Conservation (phyloP, 2,113 vertebrate genomes). For the Notothenia rossii region DNA sequence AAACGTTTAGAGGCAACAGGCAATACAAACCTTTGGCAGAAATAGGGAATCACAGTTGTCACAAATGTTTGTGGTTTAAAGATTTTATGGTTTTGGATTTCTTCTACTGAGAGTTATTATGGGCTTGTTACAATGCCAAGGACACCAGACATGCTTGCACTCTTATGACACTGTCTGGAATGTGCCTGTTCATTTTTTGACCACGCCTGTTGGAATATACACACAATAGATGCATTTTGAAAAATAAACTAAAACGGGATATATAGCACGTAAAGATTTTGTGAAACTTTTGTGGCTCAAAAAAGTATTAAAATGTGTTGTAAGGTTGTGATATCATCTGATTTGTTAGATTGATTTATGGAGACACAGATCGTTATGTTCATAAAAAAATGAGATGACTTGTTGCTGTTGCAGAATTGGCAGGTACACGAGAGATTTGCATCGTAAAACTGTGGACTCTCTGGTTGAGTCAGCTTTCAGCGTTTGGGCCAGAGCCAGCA, state of each 20-base stretch:
- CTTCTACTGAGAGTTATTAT: conserved; percentile 35
- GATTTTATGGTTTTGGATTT: conserved; percentile 44
- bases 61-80: conserved; percentile 36
- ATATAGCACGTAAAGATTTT: too few relatives aligned
- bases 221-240: conserved; percentile 24
- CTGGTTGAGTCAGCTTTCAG: conserved; percentile 79
- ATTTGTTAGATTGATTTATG: neutral
- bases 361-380: neutral
- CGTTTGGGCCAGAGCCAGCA: conserved; percentile 79
- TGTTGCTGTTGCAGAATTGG: conserved; percentile 74
- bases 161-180: conserved; percentile 48
- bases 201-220: conserved; percentile 4
- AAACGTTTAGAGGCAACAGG: conserved; percentile 16
- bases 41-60: conserved; percentile 24
- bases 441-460: conserved; percentile 74
- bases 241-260: neutral
- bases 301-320: neutral
- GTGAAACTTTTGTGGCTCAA: too few relatives aligned
- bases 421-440: conserved; percentile 82
- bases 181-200: conserved; percentile 15
- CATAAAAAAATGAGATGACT: neutral
- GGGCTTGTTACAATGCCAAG: conserved; percentile 35
- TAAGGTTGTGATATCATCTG: too few relatives aligned
- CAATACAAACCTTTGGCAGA: conserved; percentile 39
- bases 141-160: conserved; percentile 18